phyloP scores from a whole-genome alignment of 2,113 vertebrate species.

The Gambusia holbrooki region DNA sequence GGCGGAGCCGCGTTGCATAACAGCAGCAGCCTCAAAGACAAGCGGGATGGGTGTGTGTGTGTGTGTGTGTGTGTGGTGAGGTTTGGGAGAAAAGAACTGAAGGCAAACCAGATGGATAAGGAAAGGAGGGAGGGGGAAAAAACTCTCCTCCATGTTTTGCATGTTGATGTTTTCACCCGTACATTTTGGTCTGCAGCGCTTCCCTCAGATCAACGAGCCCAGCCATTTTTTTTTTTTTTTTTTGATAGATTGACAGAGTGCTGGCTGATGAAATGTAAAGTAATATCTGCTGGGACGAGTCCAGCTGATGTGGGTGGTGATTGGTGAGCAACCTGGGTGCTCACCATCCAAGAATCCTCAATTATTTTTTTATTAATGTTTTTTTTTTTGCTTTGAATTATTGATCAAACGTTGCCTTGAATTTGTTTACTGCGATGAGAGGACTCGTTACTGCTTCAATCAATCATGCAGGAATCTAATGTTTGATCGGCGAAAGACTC shows the following conservation, averaged over 20 bases:
- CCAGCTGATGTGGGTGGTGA: conserved; percentile 61
- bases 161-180: conserved; percentile 48
- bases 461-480: background rate
- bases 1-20: conserved; percentile 76
- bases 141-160: conserved; percentile 39
- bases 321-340: conserved; percentile 50
- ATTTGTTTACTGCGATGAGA: conserved; percentile 54
- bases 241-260: background rate
- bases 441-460: conserved; percentile 7
- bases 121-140: conserved; percentile 7
- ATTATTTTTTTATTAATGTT: too few species aligned
- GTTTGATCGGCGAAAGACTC: background rate
- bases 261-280: conserved; percentile 67
- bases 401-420: conserved; percentile 64
- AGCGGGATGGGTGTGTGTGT: conserved; percentile 21
- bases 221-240: too few species aligned
- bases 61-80: background rate
- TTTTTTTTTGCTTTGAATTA: conserved; percentile 60
- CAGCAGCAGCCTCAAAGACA: conserved; percentile 62
- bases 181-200: background rate
- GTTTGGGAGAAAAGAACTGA: conserved; percentile 14
- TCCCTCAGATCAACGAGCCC: background rate
- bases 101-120: conserved; percentile 27
- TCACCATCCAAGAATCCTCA: conserved; percentile 45
- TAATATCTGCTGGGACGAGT: conserved; percentile 55